These are phyloP conservation scores for Metaphire vulgaris DNA, from an alignment of 1,140 invertebrate species.

Conservation along the genomic window DNA sequence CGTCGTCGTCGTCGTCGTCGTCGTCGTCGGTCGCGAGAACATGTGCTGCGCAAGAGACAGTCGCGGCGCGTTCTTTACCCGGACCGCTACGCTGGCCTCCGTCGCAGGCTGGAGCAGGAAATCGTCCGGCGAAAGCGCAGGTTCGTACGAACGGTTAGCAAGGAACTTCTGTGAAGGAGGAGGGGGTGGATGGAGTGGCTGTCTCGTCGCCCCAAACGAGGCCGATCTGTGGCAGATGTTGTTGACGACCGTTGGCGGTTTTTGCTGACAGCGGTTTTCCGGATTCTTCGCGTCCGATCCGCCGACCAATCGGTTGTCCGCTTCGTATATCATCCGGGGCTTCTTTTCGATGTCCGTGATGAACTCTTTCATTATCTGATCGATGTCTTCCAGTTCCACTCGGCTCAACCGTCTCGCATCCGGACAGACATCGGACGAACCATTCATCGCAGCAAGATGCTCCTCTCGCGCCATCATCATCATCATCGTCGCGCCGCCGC, in stretches of 20 bases:
- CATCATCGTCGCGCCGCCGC: no score
- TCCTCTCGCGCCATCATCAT: no score
- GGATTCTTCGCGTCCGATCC: not conserved
- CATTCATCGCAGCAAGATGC: no score
- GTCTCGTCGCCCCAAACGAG: not conserved
- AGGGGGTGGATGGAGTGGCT: no score
- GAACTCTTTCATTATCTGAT: not conserved
- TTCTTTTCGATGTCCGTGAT: not conserved
- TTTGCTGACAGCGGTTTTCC: not conserved
- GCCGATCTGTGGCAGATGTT: not conserved
- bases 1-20: not conserved
- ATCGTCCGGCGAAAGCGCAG: not conserved
- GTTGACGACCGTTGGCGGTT: not conserved
- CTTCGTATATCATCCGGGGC: not conserved
- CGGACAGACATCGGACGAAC: not conserved
- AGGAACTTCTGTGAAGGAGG: not conserved
- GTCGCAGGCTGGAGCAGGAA: not conserved
- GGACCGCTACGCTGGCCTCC: not conserved
- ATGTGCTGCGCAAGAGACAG: not conserved
- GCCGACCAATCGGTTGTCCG: not conserved
- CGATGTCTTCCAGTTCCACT: not conserved
- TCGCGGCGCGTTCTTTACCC: constrained; percentile 4
- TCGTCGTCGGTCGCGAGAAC: not conserved
- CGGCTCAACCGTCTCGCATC: not conserved
- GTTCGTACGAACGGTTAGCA: not conserved